phyloP scores from a whole-genome alignment of 2,888 invertebrate genomes.

The Ophion costatus region DNA sequence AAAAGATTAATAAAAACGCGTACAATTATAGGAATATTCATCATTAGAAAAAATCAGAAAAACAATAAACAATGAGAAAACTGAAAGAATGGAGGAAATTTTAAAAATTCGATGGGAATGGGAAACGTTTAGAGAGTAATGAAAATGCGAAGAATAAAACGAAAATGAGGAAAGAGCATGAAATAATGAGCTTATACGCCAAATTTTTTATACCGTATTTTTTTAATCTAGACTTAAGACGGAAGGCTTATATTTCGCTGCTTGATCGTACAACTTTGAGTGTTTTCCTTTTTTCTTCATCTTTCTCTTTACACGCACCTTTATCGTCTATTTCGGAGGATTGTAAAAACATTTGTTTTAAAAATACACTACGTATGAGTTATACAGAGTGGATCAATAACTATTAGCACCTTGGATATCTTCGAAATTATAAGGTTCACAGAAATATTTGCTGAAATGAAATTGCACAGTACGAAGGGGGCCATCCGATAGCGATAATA shows the following conservation, averaged over 20 bases:
- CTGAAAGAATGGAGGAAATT: too few relatives aligned
- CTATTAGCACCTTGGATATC: too few relatives aligned
- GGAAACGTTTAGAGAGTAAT: neutral
- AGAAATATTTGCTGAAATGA: too few relatives aligned
- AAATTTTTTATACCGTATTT: neutral
- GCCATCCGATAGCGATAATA: too few relatives aligned
- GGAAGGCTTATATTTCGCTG: neutral
- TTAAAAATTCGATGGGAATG: too few relatives aligned
- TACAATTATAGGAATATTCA: too few relatives aligned
- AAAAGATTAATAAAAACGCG: neutral
- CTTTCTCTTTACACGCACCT: neutral
- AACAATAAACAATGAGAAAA: too few relatives aligned
- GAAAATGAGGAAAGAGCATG: neutral
- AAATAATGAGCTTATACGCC: neutral
- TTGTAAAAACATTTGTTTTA: neutral
- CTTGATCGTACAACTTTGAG: neutral
- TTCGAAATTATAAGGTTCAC: too few relatives aligned
- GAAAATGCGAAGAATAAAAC: neutral
- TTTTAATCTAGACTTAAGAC: neutral
- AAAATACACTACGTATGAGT: neutral
- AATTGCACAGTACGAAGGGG: too few relatives aligned
- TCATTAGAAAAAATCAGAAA: too few relatives aligned
- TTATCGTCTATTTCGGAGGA: neutral
- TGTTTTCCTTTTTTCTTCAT: neutral
- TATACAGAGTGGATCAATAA: too few relatives aligned